These are phyloP conservation scores for Capromys pilorides DNA, from an alignment of 2,797 vertebrate genomes.

Conservation along the genomic window DNA sequence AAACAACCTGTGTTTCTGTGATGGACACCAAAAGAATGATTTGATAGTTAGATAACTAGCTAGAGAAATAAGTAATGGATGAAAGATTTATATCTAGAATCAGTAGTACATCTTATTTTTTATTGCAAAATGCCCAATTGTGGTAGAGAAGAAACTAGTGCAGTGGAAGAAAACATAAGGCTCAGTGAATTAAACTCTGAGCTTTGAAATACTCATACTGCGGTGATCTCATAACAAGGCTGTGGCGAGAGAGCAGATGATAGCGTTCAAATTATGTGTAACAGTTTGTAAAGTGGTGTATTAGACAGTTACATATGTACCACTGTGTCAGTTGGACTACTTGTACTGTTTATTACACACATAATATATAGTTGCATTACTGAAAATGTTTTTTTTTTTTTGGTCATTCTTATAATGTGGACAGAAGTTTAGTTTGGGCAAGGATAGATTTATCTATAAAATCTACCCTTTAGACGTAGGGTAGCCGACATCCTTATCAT, in stretches of 20 bases:
- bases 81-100: conserved; percentile 5
- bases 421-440: conserved; percentile 41
- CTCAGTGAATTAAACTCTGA: conserved; percentile 17
- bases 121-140: neutral
- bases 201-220: neutral
- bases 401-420: neutral
- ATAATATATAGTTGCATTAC: neutral
- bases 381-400: conserved; percentile 35
- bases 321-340: neutral
- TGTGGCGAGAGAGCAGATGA: conserved; percentile 45
- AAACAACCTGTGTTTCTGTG: conserved; percentile 21
- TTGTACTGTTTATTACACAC: neutral
- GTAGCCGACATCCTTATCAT: conserved; percentile 13
- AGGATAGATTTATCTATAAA: conserved; percentile 49
- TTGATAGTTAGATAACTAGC: conserved; percentile 10
- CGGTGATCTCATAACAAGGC: neutral
- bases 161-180: neutral
- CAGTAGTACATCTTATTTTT: conserved; percentile 15
- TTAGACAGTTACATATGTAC: neutral
- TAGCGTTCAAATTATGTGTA: neutral
- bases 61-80: conserved; percentile 14
- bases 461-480: no score
- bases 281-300: neutral
- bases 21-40: neutral
- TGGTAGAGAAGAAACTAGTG: neutral